Conservation (phyloP, 2,888 invertebrate species). For the Xanthostigma xanthostigma region DNA sequence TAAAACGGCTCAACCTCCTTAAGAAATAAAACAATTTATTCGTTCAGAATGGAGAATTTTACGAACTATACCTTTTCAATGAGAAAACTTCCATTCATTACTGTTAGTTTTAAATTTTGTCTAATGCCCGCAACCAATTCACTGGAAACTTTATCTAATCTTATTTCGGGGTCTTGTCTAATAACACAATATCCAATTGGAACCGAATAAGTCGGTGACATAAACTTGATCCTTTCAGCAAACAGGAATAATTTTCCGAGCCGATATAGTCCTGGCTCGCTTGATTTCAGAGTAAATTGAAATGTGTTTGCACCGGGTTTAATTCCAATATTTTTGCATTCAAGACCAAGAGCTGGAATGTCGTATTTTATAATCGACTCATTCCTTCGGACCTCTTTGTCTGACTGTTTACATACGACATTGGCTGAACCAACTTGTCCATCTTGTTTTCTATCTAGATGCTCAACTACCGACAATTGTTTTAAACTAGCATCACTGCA, state of each 20-base stretch:
- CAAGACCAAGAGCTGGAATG: not conserved
- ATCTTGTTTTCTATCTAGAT: conserved; percentile 69
- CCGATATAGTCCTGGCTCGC: conserved; percentile 52
- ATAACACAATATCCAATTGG: conserved; percentile 34
- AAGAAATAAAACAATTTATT: conserved; percentile 5
- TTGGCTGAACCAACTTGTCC: conserved; percentile 60
- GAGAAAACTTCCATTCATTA: conserved; percentile 63
- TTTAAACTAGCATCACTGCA: conserved; percentile 35
- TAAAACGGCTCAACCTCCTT: too few relatives aligned
- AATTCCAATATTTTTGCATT: conserved; percentile 4
- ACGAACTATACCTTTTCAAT: conserved; percentile 45
- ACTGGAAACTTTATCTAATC: conserved; percentile 37
- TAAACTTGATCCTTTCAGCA: conserved; percentile 52
- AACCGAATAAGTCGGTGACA: conserved; percentile 46
- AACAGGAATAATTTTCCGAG: conserved; percentile 54
- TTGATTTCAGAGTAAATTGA: conserved; percentile 41
- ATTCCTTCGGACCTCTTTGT: not conserved
- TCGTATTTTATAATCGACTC: too few relatives aligned
- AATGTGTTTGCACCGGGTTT: conserved; percentile 52
- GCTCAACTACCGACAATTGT: conserved; percentile 48
- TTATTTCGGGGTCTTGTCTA: conserved; percentile 27
- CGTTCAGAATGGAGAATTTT: not conserved
- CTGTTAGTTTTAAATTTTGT: conserved; percentile 58
- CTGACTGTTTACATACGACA: conserved; percentile 41
- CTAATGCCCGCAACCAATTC: conserved; percentile 70